These are phyloP conservation scores for Solenodon paradoxus DNA, from an alignment of 2,113 vertebrate genomes.

Conservation along the genomic window DNA sequence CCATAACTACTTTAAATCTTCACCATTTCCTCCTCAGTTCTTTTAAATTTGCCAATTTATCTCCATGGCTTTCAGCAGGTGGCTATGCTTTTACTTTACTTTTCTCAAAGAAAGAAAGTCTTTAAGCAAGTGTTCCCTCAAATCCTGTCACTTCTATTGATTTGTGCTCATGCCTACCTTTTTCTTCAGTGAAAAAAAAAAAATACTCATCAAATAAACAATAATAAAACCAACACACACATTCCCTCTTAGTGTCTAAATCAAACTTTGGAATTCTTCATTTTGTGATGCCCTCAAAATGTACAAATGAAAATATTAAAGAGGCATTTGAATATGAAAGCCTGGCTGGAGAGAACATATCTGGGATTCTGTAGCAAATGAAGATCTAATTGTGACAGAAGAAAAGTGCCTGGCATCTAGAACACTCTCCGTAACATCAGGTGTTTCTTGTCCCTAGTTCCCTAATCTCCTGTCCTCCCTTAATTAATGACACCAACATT, in stretches of 20 bases:
- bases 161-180: background rate
- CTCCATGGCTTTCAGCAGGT: background rate
- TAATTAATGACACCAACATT: background rate
- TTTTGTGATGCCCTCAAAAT: background rate
- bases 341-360: background rate
- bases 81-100: background rate
- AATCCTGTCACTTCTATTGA: background rate
- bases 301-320: background rate
- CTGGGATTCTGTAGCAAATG: background rate
- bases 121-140: background rate
- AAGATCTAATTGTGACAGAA: background rate
- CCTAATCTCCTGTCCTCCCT: background rate
- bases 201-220: background rate
- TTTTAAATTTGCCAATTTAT: background rate
- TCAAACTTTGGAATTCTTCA: background rate
- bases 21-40: background rate
- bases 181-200: background rate
- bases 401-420: background rate
- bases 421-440: background rate
- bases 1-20: background rate
- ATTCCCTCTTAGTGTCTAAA: background rate
- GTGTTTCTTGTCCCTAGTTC: background rate
- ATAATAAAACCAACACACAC: background rate
- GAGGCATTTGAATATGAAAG: background rate
- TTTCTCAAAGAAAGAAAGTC: background rate